Evolutionary conservation across 92 coral and sea anemone genomes (phyloP).

Genomic region (Umimayanthus kanabou): DNA sequence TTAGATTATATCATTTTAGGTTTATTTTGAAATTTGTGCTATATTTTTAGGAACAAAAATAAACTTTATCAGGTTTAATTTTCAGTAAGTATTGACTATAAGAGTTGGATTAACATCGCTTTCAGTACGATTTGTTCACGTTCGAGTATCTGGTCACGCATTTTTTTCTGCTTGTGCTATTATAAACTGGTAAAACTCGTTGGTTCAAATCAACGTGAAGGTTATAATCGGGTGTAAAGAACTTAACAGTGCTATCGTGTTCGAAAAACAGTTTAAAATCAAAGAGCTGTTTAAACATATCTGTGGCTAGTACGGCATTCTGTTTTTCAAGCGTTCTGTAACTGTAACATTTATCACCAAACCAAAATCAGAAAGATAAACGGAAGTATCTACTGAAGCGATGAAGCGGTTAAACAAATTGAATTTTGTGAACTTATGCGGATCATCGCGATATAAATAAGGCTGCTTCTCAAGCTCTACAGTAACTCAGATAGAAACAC

Average conservation of each 20-base stretch:
- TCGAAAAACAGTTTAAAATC: background rate
- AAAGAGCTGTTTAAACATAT: background rate
- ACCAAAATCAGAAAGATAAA: background rate
- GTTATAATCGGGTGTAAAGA: background rate
- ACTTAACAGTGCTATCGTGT: background rate
- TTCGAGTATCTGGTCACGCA: too few species aligned
- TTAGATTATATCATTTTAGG: background rate
- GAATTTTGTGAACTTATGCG: slow-evolving; percentile 2
- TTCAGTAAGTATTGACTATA: too few species aligned
- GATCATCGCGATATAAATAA: background rate
- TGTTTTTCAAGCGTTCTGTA: background rate
- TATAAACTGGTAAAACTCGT: too few species aligned
- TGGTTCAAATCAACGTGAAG: background rate
- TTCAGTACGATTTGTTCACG: too few species aligned
- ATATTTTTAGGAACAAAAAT: background rate
- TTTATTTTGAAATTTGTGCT: too few species aligned
- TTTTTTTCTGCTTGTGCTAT: too few species aligned
- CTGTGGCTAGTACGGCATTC: background rate
- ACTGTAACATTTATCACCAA: background rate
- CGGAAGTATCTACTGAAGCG: background rate
- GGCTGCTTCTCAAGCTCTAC: background rate
- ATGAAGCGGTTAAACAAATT: background rate
- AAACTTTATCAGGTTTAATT: too few species aligned
- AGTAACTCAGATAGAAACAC: background rate
- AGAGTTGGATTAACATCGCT: too few species aligned